Evolutionary conservation across 2,113 vertebrate genomes (phyloP).

Genomic region (Heliornis fulica): DNA sequence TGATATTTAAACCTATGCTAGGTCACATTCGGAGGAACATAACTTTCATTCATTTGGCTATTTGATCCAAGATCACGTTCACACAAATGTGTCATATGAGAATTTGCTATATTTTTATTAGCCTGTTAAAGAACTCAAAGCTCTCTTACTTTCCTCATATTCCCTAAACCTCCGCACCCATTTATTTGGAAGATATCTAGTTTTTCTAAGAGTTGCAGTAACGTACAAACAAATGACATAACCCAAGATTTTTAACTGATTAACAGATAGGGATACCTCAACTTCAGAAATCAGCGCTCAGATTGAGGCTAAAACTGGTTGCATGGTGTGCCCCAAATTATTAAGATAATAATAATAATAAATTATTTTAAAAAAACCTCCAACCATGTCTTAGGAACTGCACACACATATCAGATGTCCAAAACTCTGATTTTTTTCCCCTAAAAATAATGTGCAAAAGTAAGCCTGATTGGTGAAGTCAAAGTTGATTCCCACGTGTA

Average conservation of each 20-base stretch:
- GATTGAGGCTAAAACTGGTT: not conserved
- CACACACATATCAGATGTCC: not conserved
- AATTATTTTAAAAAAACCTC: not conserved
- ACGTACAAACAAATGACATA: not conserved
- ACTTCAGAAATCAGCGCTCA: not conserved
- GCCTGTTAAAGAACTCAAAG: not conserved
- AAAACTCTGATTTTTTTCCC: not conserved
- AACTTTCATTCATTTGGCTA: not conserved
- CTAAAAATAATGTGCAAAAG: not conserved
- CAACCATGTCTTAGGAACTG: not conserved
- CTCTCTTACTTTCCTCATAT: not conserved
- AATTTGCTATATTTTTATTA: constrained; percentile 1
- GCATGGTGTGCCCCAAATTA: not conserved
- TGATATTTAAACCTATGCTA: constrained; percentile 22
- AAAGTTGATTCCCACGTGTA: not conserved
- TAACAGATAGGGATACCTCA: not conserved
- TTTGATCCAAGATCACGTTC: constrained; percentile 21
- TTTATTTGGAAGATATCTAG: not conserved
- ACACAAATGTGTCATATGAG: not conserved
- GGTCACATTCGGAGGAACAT: not conserved
- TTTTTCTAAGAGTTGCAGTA: not conserved
- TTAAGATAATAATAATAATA: not conserved
- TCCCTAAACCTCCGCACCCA: not conserved
- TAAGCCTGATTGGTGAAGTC: not conserved
- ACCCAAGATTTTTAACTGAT: not conserved